These are phyloP conservation scores for Leucosticte australis DNA, from an alignment of 2,113 vertebrate species.

Conservation along the genomic window DNA sequence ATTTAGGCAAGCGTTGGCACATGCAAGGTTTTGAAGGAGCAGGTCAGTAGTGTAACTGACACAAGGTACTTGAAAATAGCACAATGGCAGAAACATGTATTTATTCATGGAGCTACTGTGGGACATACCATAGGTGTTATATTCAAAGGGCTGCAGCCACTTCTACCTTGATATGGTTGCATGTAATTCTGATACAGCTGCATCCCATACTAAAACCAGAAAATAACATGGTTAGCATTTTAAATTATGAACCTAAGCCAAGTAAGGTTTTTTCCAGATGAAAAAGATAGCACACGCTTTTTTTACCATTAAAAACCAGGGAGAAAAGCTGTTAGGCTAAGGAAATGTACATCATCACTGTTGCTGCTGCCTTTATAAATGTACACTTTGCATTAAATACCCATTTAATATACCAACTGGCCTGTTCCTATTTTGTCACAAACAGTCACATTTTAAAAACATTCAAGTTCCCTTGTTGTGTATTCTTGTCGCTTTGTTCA, in stretches of 20 bases:
- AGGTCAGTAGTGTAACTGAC: neutral
- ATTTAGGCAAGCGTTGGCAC: neutral
- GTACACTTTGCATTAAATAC: neutral
- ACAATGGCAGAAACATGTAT: neutral
- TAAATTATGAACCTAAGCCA: neutral
- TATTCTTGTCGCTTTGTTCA: neutral
- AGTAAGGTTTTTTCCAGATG: neutral
- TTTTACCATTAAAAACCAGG: neutral
- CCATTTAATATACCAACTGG: neutral
- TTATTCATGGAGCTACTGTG: slow-evolving; percentile 17
- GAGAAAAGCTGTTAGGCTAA: neutral
- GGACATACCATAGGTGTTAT: slow-evolving; percentile 88
- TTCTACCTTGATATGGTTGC: slow-evolving; percentile 86
- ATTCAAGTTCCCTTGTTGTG: neutral
- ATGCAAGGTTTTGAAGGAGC: neutral
- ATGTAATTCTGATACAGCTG: slow-evolving; percentile 95
- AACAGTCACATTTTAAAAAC: neutral
- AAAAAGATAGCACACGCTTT: neutral
- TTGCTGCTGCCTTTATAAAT: neutral
- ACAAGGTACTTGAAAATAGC: neutral
- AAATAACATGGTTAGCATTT: slow-evolving; percentile 38
- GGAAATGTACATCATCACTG: neutral
- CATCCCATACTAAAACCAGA: slow-evolving; percentile 88
- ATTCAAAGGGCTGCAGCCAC: slow-evolving; percentile 78
- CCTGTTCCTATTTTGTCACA: neutral